Base-by-base conservation (phyloP, 2,113 vertebrate genomes). In the Indicator indicator region DNA sequence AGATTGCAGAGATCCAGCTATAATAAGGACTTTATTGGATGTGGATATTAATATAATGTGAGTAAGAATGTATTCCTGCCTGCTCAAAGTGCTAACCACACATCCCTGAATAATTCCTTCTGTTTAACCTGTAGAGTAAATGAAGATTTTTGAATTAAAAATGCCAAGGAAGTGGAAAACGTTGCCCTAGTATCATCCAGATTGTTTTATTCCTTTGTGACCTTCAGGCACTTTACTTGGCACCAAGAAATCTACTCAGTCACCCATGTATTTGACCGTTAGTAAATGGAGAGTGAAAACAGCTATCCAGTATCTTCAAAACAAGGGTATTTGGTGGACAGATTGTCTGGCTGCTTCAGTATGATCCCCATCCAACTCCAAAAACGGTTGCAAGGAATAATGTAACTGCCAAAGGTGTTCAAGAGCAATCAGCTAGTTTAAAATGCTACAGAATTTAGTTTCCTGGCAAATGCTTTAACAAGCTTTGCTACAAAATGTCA, bases 401-500 rank as follows among this genome's bases (percentile, higher is more conserved):
- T 60, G 7, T 36, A 86, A 88, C 71, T 81, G 86, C 89, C 88
- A 94, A 95, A 94, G 88, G 88, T 88, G 73, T 89, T 95, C 69
- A 94, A 86, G 90, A 94, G 65, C 84, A 75, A 56, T 93, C 91
- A 91, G 72, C 73, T 90, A 75, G 68, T 69, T 89, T 76, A 88
- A 95, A 97, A 88, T 20, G 64, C 55, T 82, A 28, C 72, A 74
- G 88, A 76, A 88, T 83, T 87, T 44, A 12, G 63, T 77, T 92
- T 90, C 40, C 80, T 89, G 87, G 85, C 89, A 83, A 90, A 83
- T 59, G 58, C 26, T 83, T 52, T 93, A 93, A 94, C 76, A 88
- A 89, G 85, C 74, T 92, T 90, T 91, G 32, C 72, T 96, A 72
- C 81, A 85, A 86, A 93, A 77, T 88, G 90, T 94, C 85, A 97